Percentiles rank a stretch among this genome's conserved stretches.
These are phyloP conservation scores for Cynoglossus semilaevis DNA, from an alignment of 2,113 vertebrate genomes.

Conservation along the genomic window DNA sequence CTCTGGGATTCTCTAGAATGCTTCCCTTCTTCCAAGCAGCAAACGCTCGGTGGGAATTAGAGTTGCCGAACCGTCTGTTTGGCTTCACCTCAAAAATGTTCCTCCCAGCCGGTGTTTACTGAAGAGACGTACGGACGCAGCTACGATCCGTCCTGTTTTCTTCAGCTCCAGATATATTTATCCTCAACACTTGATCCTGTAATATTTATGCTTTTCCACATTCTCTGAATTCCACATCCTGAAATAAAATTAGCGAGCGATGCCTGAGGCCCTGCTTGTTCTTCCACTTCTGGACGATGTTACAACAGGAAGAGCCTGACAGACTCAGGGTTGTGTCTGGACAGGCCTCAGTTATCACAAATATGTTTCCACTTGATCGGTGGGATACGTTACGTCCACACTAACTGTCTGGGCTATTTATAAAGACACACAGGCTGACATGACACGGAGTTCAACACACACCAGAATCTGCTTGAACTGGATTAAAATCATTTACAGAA, in stretches of 20 bases:
- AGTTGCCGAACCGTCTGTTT: conserved; percentile 32
- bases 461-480: no score
- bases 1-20: conserved; percentile 8
- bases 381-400: no score
- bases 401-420: no score
- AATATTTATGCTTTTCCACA: conserved; percentile 58
- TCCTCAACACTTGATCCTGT: conserved; percentile 40
- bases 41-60: conserved; percentile 26
- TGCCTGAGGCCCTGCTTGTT: conserved; percentile 15
- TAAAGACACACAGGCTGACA: no score
- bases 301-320: neutral
- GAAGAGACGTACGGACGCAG: conserved; percentile 16
- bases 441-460: no score
- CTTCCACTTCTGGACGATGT: neutral
- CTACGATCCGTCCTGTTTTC: conserved; percentile 32
- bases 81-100: conserved; percentile 28
- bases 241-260: conserved; percentile 48
- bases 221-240: conserved; percentile 55
- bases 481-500: no score
- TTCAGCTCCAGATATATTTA: conserved; percentile 37
- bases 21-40: conserved; percentile 25
- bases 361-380: no score
- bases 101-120: conserved; percentile 17
- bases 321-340: neutral
- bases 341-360: no score